Evolutionary conservation across 2,113 vertebrate species (phyloP).

Genomic region (Balaenoptera acutorostrata): DNA sequence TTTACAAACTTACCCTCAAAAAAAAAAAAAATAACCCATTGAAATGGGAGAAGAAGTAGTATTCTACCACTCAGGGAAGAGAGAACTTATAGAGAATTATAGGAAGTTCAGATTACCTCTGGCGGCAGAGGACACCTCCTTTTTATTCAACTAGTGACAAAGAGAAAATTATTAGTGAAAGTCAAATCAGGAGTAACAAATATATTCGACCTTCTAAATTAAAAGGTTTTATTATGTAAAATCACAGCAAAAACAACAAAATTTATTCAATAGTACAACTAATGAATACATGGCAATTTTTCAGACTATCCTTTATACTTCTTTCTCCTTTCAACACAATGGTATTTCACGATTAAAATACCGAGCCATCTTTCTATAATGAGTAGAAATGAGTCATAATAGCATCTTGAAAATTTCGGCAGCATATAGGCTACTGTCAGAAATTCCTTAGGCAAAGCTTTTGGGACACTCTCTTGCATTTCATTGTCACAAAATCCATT

Average conservation of each 20-base stretch:
- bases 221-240: constrained; percentile 14
- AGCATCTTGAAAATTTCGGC: constrained; percentile 52
- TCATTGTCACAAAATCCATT: constrained; percentile 71
- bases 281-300: constrained; percentile 5
- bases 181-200: constrained; percentile 18
- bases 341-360: constrained; percentile 61
- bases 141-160: not conserved
- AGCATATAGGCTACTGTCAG: constrained; percentile 63
- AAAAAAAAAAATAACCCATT: not conserved
- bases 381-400: constrained; percentile 59
- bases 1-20: not conserved
- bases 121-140: not conserved
- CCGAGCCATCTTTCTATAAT: constrained; percentile 62
- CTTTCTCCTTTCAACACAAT: constrained; percentile 30
- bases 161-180: constrained; percentile 2
- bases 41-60: not conserved
- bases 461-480: constrained; percentile 59
- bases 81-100: not conserved
- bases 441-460: constrained; percentile 63
- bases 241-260: constrained; percentile 17
- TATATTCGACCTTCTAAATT: not conserved
- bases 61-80: not conserved
- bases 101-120: not conserved
- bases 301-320: constrained; percentile 6
- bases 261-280: constrained; percentile 17